These are phyloP conservation scores for Hypothenemus hampei DNA, from an alignment of 1,140 invertebrate species.

Conservation along the genomic window DNA sequence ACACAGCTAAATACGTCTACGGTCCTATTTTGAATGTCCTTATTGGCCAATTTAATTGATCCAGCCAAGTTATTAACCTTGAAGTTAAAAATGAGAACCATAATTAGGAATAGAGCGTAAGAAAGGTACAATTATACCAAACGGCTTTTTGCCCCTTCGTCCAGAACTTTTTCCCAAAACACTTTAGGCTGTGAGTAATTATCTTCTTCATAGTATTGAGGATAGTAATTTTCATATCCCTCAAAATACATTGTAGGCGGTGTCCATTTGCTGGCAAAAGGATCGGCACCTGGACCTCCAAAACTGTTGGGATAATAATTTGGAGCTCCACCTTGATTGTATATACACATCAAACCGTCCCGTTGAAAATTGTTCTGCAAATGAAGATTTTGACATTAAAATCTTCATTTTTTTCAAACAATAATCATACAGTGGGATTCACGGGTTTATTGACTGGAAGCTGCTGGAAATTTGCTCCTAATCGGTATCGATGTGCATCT, in stretches of 20 bases:
- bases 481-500: slow-evolving; percentile 83
- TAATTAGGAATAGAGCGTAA: no score
- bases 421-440: slow-evolving; percentile 28
- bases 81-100: background rate
- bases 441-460: slow-evolving; percentile 95
- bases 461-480: slow-evolving; percentile 90
- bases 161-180: slow-evolving; percentile 81
- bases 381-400: background rate
- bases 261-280: slow-evolving; percentile 50
- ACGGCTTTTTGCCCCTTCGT: slow-evolving; percentile 63
- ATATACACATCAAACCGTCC: slow-evolving; percentile 63
- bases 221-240: slow-evolving; percentile 55
- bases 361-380: slow-evolving; percentile 65
- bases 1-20: slow-evolving; percentile 29
- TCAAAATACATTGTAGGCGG: slow-evolving; percentile 48
- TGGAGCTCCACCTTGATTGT: slow-evolving; percentile 65
- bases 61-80: slow-evolving; percentile 70
- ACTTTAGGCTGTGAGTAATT: slow-evolving; percentile 79
- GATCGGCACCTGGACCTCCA: slow-evolving; percentile 56
- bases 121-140: slow-evolving; percentile 56
- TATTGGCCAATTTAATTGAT: slow-evolving; percentile 66
- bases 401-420: background rate
- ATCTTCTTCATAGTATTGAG: slow-evolving; percentile 81
- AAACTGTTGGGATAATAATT: slow-evolving; percentile 92
- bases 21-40: slow-evolving; percentile 18